Conservation (phyloP, 1,140 invertebrate genomes). For the Trinorchestia longiramus region DNA sequence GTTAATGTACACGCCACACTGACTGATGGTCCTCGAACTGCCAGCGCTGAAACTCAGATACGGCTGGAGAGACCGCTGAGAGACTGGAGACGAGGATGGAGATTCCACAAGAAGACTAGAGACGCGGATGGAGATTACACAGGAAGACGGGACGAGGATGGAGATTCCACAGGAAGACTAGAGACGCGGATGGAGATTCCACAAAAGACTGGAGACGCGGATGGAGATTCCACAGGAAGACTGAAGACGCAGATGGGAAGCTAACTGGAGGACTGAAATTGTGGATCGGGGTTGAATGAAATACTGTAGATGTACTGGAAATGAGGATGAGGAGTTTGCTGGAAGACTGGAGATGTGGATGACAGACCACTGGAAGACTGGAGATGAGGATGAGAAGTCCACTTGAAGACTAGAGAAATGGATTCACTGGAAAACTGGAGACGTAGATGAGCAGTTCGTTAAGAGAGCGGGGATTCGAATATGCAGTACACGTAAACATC, state of each 20-base stretch:
- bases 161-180: neutral
- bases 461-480: too few species aligned
- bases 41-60: neutral
- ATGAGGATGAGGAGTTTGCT: neutral
- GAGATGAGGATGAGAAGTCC: too few species aligned
- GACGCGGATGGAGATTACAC: neutral
- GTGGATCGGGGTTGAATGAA: neutral
- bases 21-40: conserved; percentile 32
- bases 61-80: neutral
- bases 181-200: neutral
- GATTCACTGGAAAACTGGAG: too few species aligned
- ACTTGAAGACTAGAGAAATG: too few species aligned
- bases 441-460: too few species aligned
- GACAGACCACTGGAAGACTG: too few species aligned
- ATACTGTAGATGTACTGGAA: neutral
- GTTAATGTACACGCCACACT: conserved; percentile 35
- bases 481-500: too few species aligned
- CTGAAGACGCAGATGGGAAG: neutral
- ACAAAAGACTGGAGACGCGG: neutral
- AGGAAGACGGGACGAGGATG: neutral
- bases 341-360: too few species aligned
- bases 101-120: neutral
- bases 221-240: neutral
- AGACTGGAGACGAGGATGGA: neutral
- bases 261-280: neutral